Conservation (phyloP, 1,140 invertebrate species). For the Colletes gigas region DNA sequence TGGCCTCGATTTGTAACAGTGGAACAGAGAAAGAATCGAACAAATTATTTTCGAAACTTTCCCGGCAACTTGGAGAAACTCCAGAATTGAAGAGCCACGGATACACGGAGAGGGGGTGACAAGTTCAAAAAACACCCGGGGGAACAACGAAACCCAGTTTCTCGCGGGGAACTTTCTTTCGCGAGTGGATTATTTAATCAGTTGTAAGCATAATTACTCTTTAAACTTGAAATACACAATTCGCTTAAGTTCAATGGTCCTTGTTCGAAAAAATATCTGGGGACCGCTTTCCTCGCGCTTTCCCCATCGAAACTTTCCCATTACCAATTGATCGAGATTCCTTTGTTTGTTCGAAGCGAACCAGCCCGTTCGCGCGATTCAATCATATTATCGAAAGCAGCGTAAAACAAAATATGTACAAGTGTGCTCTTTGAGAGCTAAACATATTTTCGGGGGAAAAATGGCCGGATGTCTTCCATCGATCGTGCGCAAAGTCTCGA, state of each 20-base stretch:
- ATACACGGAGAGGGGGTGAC: constrained; percentile 32
- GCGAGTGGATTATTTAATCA: constrained; percentile 58
- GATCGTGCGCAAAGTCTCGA: not conserved
- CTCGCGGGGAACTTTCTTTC: constrained; percentile 45
- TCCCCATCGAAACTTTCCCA: not conserved
- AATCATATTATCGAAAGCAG: too few species aligned
- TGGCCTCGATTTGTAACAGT: not conserved
- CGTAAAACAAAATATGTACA: too few species aligned
- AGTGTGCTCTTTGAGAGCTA: too few species aligned
- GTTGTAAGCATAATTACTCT: constrained; percentile 43
- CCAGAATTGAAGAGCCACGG: constrained; percentile 6
- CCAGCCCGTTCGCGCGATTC: too few species aligned
- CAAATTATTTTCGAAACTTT: constrained; percentile 60
- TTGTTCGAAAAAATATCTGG: not conserved
- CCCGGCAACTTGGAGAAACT: constrained; percentile 1
- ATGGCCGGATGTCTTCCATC: not conserved
- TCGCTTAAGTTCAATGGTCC: not conserved
- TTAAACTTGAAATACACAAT: constrained; percentile 32
- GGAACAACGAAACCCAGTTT: constrained; percentile 17
- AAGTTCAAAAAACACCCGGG: constrained; percentile 48
- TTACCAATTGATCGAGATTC: not conserved
- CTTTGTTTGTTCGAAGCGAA: too few species aligned
- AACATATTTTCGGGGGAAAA: too few species aligned
- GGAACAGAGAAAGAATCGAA: constrained; percentile 15
- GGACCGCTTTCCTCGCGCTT: not conserved